Evolutionary conservation across 2,113 vertebrate genomes (phyloP), one percentile per base, ranked within the genome.

Genomic region (Cryptotis parvus): DNA sequence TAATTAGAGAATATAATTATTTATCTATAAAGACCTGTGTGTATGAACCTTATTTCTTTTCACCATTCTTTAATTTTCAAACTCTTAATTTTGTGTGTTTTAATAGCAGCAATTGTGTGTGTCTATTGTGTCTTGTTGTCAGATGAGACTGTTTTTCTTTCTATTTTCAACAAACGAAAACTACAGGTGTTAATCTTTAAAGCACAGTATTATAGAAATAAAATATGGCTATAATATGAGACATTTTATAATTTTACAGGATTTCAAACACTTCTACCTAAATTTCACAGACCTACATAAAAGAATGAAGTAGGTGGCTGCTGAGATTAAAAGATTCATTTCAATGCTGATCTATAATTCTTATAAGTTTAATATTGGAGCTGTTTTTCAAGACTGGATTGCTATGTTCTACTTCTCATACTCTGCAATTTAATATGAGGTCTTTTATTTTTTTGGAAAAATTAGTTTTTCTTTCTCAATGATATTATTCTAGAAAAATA

Each of bases 61-160:
- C 35, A 69, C 29, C 6, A 41, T 45, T 65, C 26, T 88, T 90
- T 94, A 29, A 58, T 58, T 58, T 58, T 3, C 70, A 37, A 92
- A 66, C 87, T 43, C 78, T 94, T 74, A 52, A 33, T 87, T 95
- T 94, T 89, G 6, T 75, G 15, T 79, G 39, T 68, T n/a, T 77
- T 78, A 68, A 55, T 86, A 86, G 29, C 14, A 24, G 33, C 11
- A 20, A 52, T 14, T 86, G 26, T 49, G 27, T n/a, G n/a, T n/a
- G n/a, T n/a, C 27, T 82, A 11, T 24, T 49, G 9, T 58, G 43
- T 89, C 90, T 79, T 69, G 41, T 16, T 84, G 49, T 41, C 11
- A 29, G 33, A 35, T 35, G 5, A 58, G 35, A 35, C 61, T 49
- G 18, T 55, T 81, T 91, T 93, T 49, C 18, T 65, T 91, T 52